Evolutionary conservation across 2,797 vertebrate genomes (phyloP), one percentile per base, ranked within the genome.

Genomic region (Gymnoscopelus microlampas): DNA sequence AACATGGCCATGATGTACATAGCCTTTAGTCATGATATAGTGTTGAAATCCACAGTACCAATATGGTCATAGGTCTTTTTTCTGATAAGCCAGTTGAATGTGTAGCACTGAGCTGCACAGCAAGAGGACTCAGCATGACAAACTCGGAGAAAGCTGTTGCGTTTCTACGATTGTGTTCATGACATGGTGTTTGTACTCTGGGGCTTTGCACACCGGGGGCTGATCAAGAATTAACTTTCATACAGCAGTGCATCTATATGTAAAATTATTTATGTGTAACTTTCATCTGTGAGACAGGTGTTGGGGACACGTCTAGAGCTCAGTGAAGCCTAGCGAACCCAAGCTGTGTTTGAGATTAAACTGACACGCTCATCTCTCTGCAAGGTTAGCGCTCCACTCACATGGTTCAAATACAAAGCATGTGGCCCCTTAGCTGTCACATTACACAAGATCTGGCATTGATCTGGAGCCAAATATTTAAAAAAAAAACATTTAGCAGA

Each of bases 261-360:
- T 89, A 89, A 88, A 92, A 87, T 86, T 79, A 86, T 88, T 83
- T 85, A 87, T 82, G 81, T 83, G 82, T 62, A 76, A 64, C 79
- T 85, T 91, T 86, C 85, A 84, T 85, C 85, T 84, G 85, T n/a
- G 63, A 83, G 80, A 81, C 83, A 83, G 74, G 82, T 79, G 85
- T 80, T 70, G 59, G 70, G 87, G 73, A 64, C 76, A 79, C 47
- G 62, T 84, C 83, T 68, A 23, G 56, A 57, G 77, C 69, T 84
- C 78, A 48, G 64, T 63, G 78, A 80, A 85, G 84, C 82, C 81
- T 60, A 60, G 71, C 76, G 81, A 84, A 76, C 72, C 86, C 83
- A 81, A 77, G 81, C 88, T 89, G 88, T 85, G 89, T 83, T 68
- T 77, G 72, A 86, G 87, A 84, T 83, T 71, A 75, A 82, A 63